Evolutionary conservation across 2,888 invertebrate genomes (phyloP).

Genomic region (Tetramorium bicarinatum): DNA sequence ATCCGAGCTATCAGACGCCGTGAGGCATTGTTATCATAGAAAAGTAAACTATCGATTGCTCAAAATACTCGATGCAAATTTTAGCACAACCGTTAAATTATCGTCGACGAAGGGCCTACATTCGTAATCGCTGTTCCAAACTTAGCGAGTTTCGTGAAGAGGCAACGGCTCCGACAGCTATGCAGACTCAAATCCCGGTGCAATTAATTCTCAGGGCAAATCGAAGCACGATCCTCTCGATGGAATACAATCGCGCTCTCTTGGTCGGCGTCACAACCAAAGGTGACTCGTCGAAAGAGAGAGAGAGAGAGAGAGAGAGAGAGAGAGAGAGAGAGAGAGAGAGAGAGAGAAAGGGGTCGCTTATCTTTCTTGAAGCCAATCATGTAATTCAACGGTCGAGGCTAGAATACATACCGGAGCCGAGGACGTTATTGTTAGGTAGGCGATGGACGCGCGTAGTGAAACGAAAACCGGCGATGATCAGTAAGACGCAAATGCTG

Average conservation of each 20-base stretch:
- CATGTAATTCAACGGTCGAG: slow-evolving; percentile 69
- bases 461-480: slow-evolving; percentile 21
- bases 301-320: slow-evolving; percentile 6
- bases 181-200: slow-evolving; percentile 78
- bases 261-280: slow-evolving; percentile 68
- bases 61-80: slow-evolving; percentile 19
- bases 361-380: slow-evolving; percentile 64
- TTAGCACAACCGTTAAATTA: slow-evolving; percentile 10
- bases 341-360: slow-evolving; percentile 49
- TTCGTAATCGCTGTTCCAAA: slow-evolving; percentile 41
- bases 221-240: slow-evolving; percentile 60
- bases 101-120: background rate
- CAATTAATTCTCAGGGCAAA: slow-evolving; percentile 79
- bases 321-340: slow-evolving; percentile 3
- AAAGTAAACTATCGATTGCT: slow-evolving; percentile 6
- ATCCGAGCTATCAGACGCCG: background rate
- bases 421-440: slow-evolving; percentile 70
- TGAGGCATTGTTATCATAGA: background rate
- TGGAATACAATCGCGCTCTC: slow-evolving; percentile 64
- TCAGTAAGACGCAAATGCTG: slow-evolving; percentile 50
- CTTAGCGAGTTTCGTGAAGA: slow-evolving; percentile 56
- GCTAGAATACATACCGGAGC: slow-evolving; percentile 60
- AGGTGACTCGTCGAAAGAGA: slow-evolving; percentile 59
- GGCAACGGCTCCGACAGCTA: slow-evolving; percentile 70
- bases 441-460: slow-evolving; percentile 1